Percentiles rank a stretch among this genome's conserved stretches.
Evolutionary conservation across 1,140 invertebrate genomes (phyloP).

Genomic region (Doryteuthis pealeii): DNA sequence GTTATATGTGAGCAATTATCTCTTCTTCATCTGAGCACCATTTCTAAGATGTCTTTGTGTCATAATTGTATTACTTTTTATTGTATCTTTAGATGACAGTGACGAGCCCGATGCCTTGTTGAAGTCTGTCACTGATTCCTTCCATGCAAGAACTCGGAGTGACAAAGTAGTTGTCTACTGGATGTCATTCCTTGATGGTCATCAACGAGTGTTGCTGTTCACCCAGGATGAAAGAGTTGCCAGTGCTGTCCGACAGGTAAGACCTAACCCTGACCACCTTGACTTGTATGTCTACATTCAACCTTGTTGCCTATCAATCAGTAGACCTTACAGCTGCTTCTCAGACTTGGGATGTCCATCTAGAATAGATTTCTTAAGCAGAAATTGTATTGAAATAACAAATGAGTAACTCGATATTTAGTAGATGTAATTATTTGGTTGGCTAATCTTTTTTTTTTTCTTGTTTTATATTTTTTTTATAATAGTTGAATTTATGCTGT

Average conservation of each 20-base stretch:
- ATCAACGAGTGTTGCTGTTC: conserved; percentile 77
- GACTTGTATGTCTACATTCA: neutral
- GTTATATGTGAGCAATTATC: too few species aligned
- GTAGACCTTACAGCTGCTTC: too few species aligned
- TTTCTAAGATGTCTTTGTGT: too few species aligned
- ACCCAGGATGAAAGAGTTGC: conserved; percentile 78
- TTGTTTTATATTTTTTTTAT: too few species aligned
- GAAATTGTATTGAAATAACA: neutral
- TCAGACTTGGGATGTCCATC: too few species aligned
- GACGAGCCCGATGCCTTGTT: conserved; percentile 47
- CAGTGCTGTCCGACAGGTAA: conserved; percentile 65
- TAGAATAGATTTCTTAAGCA: too few species aligned
- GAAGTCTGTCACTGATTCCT: conserved; percentile 27
- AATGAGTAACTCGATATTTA: too few species aligned
- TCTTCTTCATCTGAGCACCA: too few species aligned
- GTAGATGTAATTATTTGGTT: too few species aligned
- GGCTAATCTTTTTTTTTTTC: too few species aligned
- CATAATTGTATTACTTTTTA: too few species aligned
- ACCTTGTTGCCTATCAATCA: neutral
- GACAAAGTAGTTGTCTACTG: conserved; percentile 75
- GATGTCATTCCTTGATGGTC: conserved; percentile 76
- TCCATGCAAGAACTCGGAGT: conserved; percentile 56
- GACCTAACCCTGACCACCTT: neutral
- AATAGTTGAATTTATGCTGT: too few species aligned
- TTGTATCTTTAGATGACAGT: conserved; percentile 48